Conservation (phyloP, 1,140 invertebrate species). For the Caenorhabditis latens region DNA sequence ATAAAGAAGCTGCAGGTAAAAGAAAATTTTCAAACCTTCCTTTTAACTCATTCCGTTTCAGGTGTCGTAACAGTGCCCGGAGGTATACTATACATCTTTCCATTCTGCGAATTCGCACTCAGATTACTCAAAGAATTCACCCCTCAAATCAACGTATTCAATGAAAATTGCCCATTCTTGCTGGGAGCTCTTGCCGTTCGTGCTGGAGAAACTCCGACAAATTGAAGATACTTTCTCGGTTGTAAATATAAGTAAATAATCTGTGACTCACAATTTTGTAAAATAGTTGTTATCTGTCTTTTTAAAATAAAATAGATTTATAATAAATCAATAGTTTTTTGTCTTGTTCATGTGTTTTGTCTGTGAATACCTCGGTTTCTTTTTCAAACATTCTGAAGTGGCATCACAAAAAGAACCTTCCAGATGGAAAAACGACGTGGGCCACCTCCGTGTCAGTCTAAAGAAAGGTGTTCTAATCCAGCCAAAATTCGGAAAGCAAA, state of each 20-base stretch:
- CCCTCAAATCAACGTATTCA: constrained; percentile 52
- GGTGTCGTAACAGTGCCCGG: constrained; percentile 60
- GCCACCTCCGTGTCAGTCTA: constrained; percentile 36
- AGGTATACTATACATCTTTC: constrained; percentile 65
- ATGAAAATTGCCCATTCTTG: constrained; percentile 59
- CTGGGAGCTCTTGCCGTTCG: constrained; percentile 49
- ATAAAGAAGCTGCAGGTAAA: constrained; percentile 66
- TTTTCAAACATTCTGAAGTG: neutral
- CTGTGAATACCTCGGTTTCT: neutral
- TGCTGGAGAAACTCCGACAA: neutral
- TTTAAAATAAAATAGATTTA: neutral
- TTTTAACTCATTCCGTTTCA: constrained; percentile 2
- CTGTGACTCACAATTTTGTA: too few species aligned
- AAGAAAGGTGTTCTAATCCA: constrained; percentile 31
- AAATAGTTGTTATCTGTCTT: too few species aligned
- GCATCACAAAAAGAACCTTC: neutral
- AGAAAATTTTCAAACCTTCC: neutral
- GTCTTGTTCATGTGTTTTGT: neutral
- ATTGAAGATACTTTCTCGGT: neutral
- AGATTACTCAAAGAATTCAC: constrained; percentile 59
- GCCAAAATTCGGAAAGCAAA: constrained; percentile 48
- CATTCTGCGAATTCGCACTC: constrained; percentile 64
- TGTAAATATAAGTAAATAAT: neutral
- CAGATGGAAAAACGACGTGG: constrained; percentile 34
- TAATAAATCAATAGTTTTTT: neutral